These are phyloP conservation scores for Balaeniceps rex DNA, from an alignment of 2,113 vertebrate genomes.

Conservation along the genomic window DNA sequence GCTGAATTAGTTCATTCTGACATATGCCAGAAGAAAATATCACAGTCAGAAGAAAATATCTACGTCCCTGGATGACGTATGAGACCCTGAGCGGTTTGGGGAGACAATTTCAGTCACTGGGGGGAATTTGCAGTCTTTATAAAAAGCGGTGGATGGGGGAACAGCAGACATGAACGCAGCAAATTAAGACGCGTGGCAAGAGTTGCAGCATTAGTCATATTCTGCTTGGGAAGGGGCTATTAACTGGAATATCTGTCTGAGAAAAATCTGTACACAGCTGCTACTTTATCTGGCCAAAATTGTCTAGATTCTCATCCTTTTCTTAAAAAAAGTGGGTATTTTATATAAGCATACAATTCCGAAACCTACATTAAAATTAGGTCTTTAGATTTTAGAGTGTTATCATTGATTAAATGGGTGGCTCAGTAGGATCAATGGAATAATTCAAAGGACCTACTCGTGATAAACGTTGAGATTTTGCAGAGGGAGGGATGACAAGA, in stretches of 20 bases:
- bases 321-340: background rate
- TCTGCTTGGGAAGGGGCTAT: background rate
- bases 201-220: background rate
- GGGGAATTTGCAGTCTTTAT: rapidly evolving
- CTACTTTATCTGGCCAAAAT: background rate
- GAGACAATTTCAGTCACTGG: background rate
- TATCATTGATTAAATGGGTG: rapidly evolving
- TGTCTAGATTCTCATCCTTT: background rate
- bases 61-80: background rate
- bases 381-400: background rate
- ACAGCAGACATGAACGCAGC: background rate
- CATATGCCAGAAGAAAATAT: no score
- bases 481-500: background rate
- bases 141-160: background rate
- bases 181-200: background rate
- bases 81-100: background rate
- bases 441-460: background rate
- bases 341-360: background rate
- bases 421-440: background rate
- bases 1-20: background rate
- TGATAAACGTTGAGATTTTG: background rate
- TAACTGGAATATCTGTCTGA: background rate
- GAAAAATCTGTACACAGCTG: background rate
- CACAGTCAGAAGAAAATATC: background rate
- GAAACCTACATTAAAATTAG: no score